Conservation (phyloP, 2,888 invertebrate species). For the Ennomos quercinarius region DNA sequence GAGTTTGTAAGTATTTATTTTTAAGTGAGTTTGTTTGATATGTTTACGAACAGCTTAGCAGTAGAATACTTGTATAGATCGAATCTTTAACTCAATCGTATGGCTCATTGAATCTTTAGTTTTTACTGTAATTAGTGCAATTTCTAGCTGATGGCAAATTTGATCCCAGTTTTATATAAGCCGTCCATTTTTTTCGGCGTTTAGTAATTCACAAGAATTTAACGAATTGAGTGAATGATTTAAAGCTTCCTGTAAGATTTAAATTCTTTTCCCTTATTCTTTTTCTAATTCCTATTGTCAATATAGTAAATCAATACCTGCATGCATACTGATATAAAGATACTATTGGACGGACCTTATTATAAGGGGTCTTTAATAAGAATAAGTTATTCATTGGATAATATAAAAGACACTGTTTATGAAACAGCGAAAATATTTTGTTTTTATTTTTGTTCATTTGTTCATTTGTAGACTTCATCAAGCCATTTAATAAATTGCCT, state of each 20-base stretch:
- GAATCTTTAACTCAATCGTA: conserved; percentile 15
- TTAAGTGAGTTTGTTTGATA: conserved; percentile 36
- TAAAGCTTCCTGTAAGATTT: conserved; percentile 4
- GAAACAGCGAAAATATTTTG: too few species aligned
- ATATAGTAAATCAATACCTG: too few species aligned
- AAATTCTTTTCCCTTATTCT: conserved; percentile 13
- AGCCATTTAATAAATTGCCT: too few species aligned
- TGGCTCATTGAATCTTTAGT: neutral
- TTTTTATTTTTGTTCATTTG: too few species aligned
- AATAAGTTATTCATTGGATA: too few species aligned
- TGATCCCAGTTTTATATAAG: conserved; percentile 61
- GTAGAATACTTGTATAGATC: conserved; percentile 48
- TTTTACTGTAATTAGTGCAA: conserved; percentile 8
- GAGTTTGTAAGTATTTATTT: conserved; percentile 25
- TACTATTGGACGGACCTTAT: too few species aligned
- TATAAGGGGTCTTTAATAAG: too few species aligned
- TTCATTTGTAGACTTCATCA: too few species aligned
- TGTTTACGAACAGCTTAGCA: conserved; percentile 61
- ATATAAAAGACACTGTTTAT: too few species aligned
- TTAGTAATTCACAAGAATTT: conserved; percentile 50
- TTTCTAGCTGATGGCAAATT: conserved; percentile 6
- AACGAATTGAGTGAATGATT: conserved; percentile 5
- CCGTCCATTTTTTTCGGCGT: conserved; percentile 76
- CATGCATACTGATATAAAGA: too few species aligned
- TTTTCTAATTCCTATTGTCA: too few species aligned